phyloP scores from a whole-genome alignment of 64 coral and sea anemone species.

The Montipora capricornis region DNA sequence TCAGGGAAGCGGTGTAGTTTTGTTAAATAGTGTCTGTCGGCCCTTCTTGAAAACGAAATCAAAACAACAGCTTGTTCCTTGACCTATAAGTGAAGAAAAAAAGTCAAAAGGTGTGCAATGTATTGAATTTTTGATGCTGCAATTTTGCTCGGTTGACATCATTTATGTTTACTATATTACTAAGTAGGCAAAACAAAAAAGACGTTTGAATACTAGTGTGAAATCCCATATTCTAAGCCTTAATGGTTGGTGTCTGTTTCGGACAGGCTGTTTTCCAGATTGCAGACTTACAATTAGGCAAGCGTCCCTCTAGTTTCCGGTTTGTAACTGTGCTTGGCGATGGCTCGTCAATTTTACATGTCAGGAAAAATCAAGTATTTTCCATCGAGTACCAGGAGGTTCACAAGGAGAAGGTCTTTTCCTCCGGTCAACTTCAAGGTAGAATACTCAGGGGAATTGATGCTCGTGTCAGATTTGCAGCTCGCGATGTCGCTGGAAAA shows the following conservation, averaged over 20 bases:
- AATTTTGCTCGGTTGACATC: background rate
- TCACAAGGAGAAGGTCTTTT: constrained; percentile 86
- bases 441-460: constrained; percentile 81
- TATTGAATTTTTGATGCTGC: background rate
- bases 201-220: too few relatives aligned
- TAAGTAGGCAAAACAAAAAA: too few relatives aligned
- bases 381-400: constrained; percentile 97
- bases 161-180: too few relatives aligned
- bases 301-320: constrained; percentile 75
- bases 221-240: too few relatives aligned
- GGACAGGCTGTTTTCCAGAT: constrained; percentile 82
- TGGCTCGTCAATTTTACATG: constrained; percentile 76
- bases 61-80: too few relatives aligned
- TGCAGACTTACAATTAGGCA: constrained; percentile 49
- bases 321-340: constrained; percentile 87
- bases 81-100: too few relatives aligned
- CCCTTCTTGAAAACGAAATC: too few relatives aligned
- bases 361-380: constrained; percentile 79
- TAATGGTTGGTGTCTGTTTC: background rate
- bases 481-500: constrained; percentile 78
- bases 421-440: constrained; percentile 91
- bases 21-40: too few relatives aligned
- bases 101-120: too few relatives aligned
- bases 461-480: constrained; percentile 93
- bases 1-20: too few relatives aligned